Percentiles rank a stretch among this genome's conserved stretches.
phyloP scores from a whole-genome alignment of 2,113 vertebrate genomes.

The Rousettus leschenaultii region DNA sequence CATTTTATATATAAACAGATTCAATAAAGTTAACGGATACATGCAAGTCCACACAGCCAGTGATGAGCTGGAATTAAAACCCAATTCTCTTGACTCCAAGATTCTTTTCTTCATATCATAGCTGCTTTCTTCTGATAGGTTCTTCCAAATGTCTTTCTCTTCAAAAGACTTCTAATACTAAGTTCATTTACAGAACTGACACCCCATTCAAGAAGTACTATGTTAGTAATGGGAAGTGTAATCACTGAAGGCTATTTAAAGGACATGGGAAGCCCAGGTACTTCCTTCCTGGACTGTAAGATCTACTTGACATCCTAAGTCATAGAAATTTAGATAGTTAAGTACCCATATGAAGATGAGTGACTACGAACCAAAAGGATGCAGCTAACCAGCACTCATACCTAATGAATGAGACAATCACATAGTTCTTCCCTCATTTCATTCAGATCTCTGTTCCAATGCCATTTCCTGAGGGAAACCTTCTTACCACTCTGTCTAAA shows the following conservation, averaged over 20 bases:
- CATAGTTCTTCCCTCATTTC: neutral
- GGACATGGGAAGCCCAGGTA: slow-evolving; percentile 18
- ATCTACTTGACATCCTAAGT: slow-evolving; percentile 42
- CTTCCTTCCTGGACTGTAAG: slow-evolving; percentile 48
- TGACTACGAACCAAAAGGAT: slow-evolving; percentile 58
- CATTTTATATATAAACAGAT: neutral
- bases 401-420: neutral
- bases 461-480: neutral
- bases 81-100: neutral
- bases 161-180: neutral
- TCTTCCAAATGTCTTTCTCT: slow-evolving; percentile 22
- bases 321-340: slow-evolving; percentile 58
- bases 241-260: slow-evolving; percentile 46
- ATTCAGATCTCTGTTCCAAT: neutral
- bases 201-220: neutral
- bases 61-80: neutral
- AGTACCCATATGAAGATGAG: slow-evolving; percentile 15
- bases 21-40: neutral
- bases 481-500: neutral
- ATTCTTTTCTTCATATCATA: neutral
- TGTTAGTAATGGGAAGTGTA: slow-evolving; percentile 31
- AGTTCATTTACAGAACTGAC: slow-evolving; percentile 17
- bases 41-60: neutral
- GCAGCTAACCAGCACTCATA: neutral
- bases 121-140: neutral